phyloP scores from a whole-genome alignment of 2,113 vertebrate genomes.

The Arizona elegans region DNA sequence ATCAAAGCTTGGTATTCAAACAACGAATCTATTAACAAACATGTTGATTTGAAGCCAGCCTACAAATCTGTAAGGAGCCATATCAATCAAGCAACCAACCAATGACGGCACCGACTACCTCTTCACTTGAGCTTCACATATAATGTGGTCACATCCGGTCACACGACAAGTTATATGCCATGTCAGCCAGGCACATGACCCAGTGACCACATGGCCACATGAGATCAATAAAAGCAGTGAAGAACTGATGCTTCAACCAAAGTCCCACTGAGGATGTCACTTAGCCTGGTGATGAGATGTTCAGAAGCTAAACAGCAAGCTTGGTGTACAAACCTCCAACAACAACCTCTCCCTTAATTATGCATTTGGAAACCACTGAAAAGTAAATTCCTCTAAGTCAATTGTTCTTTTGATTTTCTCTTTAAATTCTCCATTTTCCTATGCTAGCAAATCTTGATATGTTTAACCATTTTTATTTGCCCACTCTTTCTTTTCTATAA shows the following conservation, averaged over 20 bases:
- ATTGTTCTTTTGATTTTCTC: not conserved
- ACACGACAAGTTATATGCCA: not conserved
- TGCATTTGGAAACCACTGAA: not conserved
- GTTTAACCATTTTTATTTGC: not conserved
- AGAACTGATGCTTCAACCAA: no score
- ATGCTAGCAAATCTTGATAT: not conserved
- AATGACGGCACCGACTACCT: not conserved
- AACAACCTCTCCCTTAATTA: not conserved
- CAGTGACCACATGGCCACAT: not conserved
- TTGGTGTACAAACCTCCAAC: no score
- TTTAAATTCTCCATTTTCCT: not conserved
- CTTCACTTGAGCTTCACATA: not conserved
- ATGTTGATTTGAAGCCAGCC: not conserved
- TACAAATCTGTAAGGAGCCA: not conserved
- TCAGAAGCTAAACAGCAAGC: no score
- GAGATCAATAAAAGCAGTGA: not conserved
- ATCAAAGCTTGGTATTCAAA: not conserved
- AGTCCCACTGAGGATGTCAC: no score
- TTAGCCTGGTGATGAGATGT: no score
- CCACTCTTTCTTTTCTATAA: not conserved
- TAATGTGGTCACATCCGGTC: not conserved
- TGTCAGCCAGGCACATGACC: no score
- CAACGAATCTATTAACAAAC: not conserved
- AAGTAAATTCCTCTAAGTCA: not conserved
- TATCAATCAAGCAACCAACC: not conserved